Base-by-base conservation (phyloP, 2,113 vertebrate species). In the Sylvilagus bachmani region DNA sequence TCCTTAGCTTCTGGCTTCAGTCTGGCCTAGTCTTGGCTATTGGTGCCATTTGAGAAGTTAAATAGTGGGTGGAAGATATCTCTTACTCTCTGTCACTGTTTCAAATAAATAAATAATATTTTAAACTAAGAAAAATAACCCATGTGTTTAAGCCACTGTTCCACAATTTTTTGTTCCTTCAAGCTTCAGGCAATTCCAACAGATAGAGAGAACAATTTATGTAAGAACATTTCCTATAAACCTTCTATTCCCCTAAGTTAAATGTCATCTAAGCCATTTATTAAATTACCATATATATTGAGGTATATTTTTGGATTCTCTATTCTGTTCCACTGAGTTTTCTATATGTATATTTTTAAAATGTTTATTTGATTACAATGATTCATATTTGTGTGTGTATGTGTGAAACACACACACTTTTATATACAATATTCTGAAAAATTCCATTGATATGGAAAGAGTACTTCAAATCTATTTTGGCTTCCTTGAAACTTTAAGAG, bases 281-380 rank as follows among this genome's bases (percentile, higher is more conserved):
- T 80, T 85, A 89, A 84, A 93, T 89, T 93, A 51, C 16, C 38
- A 51, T 81, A 44, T 44, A 74, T 85, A 58, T 10, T 81, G 38
- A 81, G 29, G 53, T 66, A 53, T 92, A 80, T 69, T 93, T 95
- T 55, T 93, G 36, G n/a, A 88, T 80, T 88, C 10, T 86, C 25
- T 71, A 17, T 77, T 86, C 27, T 92, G 11, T 81, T 53, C 2
- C 19, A 27, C 24, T 84, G 64, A 88, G 64, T 62, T 82, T 5
- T 58, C 75, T 84, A 67, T 80, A 36, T 93, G 22, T 31, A 80
- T 75, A 27, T 78, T 11, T 74, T 89, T 87, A 83, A 27, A 27
- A 83, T 58, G n/a, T 79, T 83, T 73, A 84, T 67, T 90, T 71
- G 53, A 92, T 86, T 49, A 64, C 21, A 81, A 14, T 69, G 5